Conservation (phyloP, 2,888 invertebrate genomes). For the Calameuta filiformis region DNA sequence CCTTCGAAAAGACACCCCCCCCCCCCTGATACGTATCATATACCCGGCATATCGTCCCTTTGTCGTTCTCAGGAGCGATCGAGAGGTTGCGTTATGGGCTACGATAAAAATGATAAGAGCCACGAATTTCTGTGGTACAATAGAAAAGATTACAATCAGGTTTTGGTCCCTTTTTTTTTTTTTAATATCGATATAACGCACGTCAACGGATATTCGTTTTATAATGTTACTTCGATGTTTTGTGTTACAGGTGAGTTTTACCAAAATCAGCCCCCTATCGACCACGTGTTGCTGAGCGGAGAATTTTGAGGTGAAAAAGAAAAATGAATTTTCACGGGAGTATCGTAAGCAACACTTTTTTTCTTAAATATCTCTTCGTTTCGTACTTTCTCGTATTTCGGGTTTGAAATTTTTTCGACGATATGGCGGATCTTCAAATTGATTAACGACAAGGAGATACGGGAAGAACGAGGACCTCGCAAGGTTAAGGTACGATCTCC, state of each 20-base stretch:
- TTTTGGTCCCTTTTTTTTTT: constrained; percentile 15
- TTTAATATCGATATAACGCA: neutral
- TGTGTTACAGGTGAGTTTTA: constrained; percentile 37
- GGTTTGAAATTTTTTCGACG: too few relatives aligned
- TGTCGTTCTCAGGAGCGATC: neutral
- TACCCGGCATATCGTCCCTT: neutral
- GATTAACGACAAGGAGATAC: neutral
- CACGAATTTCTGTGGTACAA: neutral
- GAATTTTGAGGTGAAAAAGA: neutral
- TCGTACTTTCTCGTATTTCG: too few relatives aligned
- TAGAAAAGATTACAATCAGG: neutral
- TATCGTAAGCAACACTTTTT: neutral
- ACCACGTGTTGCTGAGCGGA: neutral
- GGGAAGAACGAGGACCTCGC: constrained; percentile 9
- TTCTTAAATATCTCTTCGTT: too few relatives aligned
- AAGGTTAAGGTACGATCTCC: neutral
- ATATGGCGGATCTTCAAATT: too few relatives aligned
- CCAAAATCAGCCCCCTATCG: neutral
- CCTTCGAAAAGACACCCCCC: neutral
- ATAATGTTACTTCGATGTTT: neutral
- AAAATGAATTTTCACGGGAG: neutral
- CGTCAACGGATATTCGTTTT: neutral
- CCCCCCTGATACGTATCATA: neutral
- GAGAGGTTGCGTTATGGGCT: neutral
- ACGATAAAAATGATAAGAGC: neutral